Conservation (phyloP, 1,140 invertebrate species). For the Thaumatotibia leucotreta region DNA sequence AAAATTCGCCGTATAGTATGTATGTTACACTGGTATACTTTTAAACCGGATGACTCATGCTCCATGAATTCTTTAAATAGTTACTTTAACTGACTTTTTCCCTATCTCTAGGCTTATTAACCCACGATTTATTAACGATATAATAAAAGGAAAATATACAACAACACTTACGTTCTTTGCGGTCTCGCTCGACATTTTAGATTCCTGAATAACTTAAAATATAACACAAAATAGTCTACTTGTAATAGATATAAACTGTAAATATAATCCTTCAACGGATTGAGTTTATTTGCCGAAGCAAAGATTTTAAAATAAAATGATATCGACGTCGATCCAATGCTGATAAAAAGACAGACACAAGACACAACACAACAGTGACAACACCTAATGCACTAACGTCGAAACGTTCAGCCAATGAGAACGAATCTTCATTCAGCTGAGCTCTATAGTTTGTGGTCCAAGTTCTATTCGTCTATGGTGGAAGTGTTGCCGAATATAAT, state of each 20-base stretch:
- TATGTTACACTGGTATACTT: not conserved
- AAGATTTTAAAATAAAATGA: not conserved
- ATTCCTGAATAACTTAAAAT: not conserved
- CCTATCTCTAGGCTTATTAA: not conserved
- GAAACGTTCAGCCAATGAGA: not conserved
- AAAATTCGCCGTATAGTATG: constrained; percentile 18
- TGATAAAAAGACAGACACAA: not conserved
- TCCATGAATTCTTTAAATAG: not conserved
- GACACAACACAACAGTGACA: not conserved
- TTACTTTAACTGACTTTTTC: not conserved
- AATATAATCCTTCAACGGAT: not conserved
- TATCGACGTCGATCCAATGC: not conserved
- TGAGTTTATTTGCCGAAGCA: not conserved
- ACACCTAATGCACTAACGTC: not conserved
- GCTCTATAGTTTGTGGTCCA: not conserved
- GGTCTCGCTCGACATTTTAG: not conserved
- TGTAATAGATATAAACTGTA: not conserved
- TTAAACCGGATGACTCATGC: not conserved
- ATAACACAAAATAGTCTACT: not conserved
- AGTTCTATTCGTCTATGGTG: not conserved
- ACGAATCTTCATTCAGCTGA: not conserved
- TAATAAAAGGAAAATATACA: not conserved
- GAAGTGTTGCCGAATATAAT: not conserved
- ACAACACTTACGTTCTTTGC: constrained; percentile 9
- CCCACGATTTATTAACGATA: not conserved